Evolutionary conservation across 2,888 invertebrate species (phyloP), one percentile per base, ranked within the genome.

Genomic region (Lasius platythorax): DNA sequence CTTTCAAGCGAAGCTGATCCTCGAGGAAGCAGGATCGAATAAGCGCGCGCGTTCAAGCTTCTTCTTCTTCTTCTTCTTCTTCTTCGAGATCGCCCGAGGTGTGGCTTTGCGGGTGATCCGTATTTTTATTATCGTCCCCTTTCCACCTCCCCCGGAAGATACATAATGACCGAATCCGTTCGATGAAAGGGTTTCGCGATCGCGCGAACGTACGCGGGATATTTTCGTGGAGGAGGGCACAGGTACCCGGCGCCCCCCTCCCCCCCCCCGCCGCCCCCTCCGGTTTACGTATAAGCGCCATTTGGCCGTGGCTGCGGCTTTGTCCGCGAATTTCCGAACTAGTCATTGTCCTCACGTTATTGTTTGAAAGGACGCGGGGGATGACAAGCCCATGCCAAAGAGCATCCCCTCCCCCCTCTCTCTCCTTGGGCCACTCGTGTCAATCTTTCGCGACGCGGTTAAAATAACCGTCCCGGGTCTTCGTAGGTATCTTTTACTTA

Each of bases 281-380:
- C 15, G 53, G n/a, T 84, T 83, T 84, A 84, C 68, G 83, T 89
- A 88, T 82, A 87, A 88, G 87, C 87, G 87, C 85, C 86, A 89
- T 87, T 86, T 84, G 70, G 70, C 66, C 81, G 78, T 89, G 76
- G 81, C 85, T 85, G 73, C 82, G 83, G 85, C 89, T 89, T 89
- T 89, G 85, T 87, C 74, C 78, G 84, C 83, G 82, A 83, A 89
- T 89, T 53, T 87, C 83, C 75, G 18, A 89, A 85, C 87, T 89
- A 84, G 84, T 87, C 89, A 86, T 89, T 89, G 88, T 89, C 86
- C 87, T 89, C 86, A 53, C 84, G 89, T 89, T 87, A 89, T 87
- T 89, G 84, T 86, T 87, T 86, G 87, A 63, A 89, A 85, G 81
- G 82, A 85, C 85, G 83, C 83, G 86, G 78, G 87, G 83, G 84